phyloP scores from a whole-genome alignment of 2,888 invertebrate genomes.

The Listrodromus nycthemerus region DNA sequence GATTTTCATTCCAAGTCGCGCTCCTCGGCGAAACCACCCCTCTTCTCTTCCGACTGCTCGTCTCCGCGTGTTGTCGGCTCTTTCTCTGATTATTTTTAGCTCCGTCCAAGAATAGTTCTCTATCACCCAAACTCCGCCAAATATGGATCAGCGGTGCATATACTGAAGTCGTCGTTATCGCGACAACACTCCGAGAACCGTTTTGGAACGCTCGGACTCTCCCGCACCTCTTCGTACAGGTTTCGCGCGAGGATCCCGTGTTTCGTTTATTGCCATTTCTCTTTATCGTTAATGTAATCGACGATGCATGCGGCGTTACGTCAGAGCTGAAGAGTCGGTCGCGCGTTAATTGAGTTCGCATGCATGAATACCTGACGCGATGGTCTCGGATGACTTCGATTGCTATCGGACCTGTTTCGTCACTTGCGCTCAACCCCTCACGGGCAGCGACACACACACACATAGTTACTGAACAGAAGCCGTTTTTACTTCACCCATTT shows the following conservation, averaged over 20 bases:
- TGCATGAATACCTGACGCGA: conserved; percentile 5
- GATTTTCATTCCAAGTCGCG: neutral
- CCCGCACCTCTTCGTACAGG: neutral
- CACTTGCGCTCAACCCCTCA: conserved; percentile 8
- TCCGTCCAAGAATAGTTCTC: conserved; percentile 10
- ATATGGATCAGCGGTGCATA: neutral
- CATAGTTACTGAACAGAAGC: neutral
- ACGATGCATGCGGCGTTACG: neutral
- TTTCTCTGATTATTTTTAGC: conserved; percentile 9
- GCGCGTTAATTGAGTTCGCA: neutral
- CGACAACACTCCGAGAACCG: neutral
- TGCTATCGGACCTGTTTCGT: neutral
- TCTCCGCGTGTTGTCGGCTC: neutral
- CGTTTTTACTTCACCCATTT: no score
- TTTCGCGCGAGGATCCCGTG: neutral
- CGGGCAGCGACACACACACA: neutral
- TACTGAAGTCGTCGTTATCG: neutral
- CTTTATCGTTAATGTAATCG: conserved; percentile 8
- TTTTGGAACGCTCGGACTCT: conserved; percentile 1
- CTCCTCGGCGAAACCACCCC: neutral
- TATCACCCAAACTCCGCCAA: neutral
- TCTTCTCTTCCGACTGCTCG: neutral
- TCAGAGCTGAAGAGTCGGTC: conserved; percentile 1
- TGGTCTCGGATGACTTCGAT: neutral
- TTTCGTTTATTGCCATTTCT: neutral